Percentiles rank a stretch among this genome's conserved stretches.
Conservation (phyloP, 2,113 vertebrate species). For the Gila orcuttii region DNA sequence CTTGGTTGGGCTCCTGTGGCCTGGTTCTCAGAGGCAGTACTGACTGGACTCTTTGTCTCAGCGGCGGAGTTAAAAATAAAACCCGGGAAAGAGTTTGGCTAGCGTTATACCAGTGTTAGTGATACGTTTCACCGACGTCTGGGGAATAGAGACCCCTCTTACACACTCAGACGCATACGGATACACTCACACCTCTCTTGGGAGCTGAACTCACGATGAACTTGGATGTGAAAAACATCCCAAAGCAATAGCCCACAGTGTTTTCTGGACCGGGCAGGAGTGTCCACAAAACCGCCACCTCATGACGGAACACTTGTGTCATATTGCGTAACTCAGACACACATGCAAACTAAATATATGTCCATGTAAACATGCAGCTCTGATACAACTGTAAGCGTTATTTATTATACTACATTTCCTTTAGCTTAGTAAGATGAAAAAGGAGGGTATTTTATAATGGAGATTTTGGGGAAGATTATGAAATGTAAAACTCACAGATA, state of each 20-base stretch:
- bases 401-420: not conserved
- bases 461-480: slow-evolving; percentile 38
- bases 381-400: not conserved
- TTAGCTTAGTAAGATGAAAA: not conserved
- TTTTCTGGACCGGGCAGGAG: slow-evolving; percentile 35
- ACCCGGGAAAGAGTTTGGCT: slow-evolving; percentile 69
- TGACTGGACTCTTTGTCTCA: slow-evolving; percentile 82
- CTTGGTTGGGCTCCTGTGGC: slow-evolving; percentile 81
- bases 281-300: slow-evolving; percentile 50
- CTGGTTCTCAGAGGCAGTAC: slow-evolving; percentile 77
- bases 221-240: slow-evolving; percentile 55
- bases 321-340: slow-evolving; percentile 48
- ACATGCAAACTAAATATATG: slow-evolving; percentile 20
- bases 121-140: slow-evolving; percentile 55
- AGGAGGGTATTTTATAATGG: slow-evolving; percentile 14
- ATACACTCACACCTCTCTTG: slow-evolving; percentile 40
- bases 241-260: slow-evolving; percentile 40
- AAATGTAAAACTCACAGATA: slow-evolving; percentile 40
- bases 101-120: slow-evolving; percentile 45
- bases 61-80: slow-evolving; percentile 79
- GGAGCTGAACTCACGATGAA: slow-evolving; percentile 56
- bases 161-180: slow-evolving; percentile 42
- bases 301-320: slow-evolving; percentile 56
- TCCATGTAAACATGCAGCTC: slow-evolving; percentile 22
- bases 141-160: slow-evolving; percentile 53